phyloP scores from a whole-genome alignment of 2,888 invertebrate genomes.

The Xanthorhoe spadicearia region DNA sequence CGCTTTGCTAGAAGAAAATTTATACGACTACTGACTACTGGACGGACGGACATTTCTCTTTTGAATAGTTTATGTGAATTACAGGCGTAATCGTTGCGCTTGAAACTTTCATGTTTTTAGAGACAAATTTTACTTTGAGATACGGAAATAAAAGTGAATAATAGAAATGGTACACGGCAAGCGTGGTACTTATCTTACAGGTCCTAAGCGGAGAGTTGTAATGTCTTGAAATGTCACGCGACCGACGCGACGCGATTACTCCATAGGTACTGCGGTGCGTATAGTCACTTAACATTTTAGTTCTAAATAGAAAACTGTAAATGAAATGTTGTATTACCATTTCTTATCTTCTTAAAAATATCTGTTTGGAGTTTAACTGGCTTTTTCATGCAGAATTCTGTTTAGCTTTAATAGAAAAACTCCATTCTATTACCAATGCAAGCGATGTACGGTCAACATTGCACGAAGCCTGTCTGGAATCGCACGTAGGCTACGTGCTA shows the following conservation, averaged over 20 bases:
- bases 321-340: not conserved
- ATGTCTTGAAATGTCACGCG: not conserved
- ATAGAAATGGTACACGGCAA: not conserved
- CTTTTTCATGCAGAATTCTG: not conserved
- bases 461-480: conserved; percentile 16
- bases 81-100: conserved; percentile 33
- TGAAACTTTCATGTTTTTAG: conserved; percentile 31
- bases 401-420: conserved; percentile 9
- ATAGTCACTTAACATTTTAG: not conserved
- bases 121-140: conserved; percentile 14
- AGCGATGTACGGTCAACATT: conserved; percentile 24
- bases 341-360: not conserved
- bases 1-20: conserved; percentile 44
- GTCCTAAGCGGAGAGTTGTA: not conserved
- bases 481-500: conserved; percentile 22
- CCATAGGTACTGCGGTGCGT: not conserved
- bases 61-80: conserved; percentile 48
- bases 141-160: conserved; percentile 11
- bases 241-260: not conserved
- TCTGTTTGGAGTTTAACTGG: not conserved
- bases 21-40: conserved; percentile 35
- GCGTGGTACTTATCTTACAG: not conserved
- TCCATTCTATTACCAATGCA: conserved; percentile 30
- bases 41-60: conserved; percentile 48
- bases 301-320: not conserved